These are phyloP conservation scores for crab-eating macaque (Macaca fascicularis) DNA, from an alignment of 2,113 vertebrate species.

Conservation along the genomic window DNA sequence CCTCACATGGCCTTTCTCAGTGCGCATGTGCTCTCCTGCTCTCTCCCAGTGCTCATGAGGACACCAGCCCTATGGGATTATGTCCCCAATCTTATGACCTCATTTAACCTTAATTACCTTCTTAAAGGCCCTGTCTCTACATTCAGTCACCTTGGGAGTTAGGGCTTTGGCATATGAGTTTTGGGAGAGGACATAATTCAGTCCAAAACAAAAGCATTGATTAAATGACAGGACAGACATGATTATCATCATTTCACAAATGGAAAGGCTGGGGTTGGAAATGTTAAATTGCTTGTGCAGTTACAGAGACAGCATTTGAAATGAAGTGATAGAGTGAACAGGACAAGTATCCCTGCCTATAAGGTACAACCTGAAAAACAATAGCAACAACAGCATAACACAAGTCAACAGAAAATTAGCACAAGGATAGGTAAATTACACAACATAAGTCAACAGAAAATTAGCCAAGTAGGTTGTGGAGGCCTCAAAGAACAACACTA, in stretches of 20 bases:
- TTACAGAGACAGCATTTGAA: neutral
- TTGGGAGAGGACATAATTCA: neutral
- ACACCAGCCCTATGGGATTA: neutral
- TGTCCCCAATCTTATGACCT: neutral
- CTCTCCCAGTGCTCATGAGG: neutral
- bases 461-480: neutral
- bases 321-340: neutral
- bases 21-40: fast-evolving
- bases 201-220: neutral
- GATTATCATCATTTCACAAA: neutral
- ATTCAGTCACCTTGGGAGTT: neutral
- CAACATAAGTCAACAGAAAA: neutral
- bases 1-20: neutral
- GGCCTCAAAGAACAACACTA: neutral
- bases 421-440: neutral
- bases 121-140: neutral
- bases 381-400: neutral
- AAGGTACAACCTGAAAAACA: neutral
- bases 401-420: neutral
- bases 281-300: neutral
- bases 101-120: neutral
- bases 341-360: neutral
- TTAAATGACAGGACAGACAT: neutral
- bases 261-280: neutral
- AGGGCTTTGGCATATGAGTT: neutral